Percentiles rank a stretch among this genome's conserved stretches.
Conservation (phyloP, 2,113 vertebrate species). For the Hylia prasina region DNA sequence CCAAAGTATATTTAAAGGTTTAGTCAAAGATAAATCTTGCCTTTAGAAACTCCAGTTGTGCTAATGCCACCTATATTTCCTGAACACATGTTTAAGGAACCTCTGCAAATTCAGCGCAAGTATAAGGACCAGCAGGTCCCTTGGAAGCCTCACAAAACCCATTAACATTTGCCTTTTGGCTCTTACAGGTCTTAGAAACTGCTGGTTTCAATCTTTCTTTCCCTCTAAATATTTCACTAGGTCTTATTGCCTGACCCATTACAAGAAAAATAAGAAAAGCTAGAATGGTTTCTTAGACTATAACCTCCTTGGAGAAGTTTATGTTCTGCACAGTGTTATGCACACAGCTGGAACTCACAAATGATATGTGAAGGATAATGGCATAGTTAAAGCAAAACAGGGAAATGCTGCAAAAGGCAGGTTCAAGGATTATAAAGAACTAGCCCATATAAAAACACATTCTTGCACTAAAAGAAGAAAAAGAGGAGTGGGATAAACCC, state of each 20-base stretch:
- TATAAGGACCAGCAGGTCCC: constrained; percentile 47
- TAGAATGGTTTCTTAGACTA: constrained; percentile 46
- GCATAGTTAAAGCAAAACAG: constrained; percentile 30
- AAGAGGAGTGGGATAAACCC: neutral
- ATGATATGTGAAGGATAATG: constrained; percentile 29
- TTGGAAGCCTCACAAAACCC: constrained; percentile 55
- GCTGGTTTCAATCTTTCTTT: constrained; percentile 36
- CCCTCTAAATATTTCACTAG: constrained; percentile 41
- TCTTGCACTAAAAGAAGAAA: neutral
- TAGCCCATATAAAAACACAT: neutral
- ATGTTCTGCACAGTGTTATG: constrained; percentile 32
- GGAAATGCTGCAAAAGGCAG: neutral
- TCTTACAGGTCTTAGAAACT: constrained; percentile 19
- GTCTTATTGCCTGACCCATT: constrained; percentile 38
- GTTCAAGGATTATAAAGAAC: constrained; percentile 29
- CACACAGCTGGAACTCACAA: constrained; percentile 52
- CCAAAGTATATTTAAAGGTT: neutral
- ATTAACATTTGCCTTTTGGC: constrained; percentile 56
- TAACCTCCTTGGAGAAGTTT: constrained; percentile 6
- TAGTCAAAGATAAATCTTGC: constrained; percentile 12
- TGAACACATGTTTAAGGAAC: constrained; percentile 27
- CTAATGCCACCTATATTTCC: constrained; percentile 44
- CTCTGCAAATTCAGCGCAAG: constrained; percentile 47
- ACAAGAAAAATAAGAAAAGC: constrained; percentile 34
- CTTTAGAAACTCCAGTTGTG: neutral